These are phyloP conservation scores for Alcis repandata DNA, from an alignment of 2,888 invertebrate species.

Conservation along the genomic window DNA sequence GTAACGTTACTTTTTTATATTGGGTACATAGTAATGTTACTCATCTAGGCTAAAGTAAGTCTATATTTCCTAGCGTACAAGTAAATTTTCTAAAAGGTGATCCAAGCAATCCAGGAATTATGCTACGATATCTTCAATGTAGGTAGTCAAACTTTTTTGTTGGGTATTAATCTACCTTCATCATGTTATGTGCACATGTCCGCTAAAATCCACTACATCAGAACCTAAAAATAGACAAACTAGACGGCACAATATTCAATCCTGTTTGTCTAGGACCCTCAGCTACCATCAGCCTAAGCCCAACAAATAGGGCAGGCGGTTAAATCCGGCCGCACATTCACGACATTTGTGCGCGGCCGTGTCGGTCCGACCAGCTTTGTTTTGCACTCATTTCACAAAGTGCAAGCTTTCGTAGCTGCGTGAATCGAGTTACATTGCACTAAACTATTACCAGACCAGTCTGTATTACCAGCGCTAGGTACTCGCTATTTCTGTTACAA, in stretches of 20 bases:
- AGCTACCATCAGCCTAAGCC: constrained; percentile 52
- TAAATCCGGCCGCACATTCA: constrained; percentile 56
- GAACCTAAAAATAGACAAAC: constrained; percentile 22
- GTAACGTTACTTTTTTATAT: background rate
- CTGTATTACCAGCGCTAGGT: constrained; percentile 26
- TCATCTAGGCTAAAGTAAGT: too few relatives aligned
- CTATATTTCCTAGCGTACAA: too few relatives aligned
- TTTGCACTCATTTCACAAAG: constrained; percentile 78
- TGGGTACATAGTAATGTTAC: too few relatives aligned
- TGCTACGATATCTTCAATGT: too few relatives aligned
- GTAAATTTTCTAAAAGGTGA: too few relatives aligned
- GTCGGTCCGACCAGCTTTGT: constrained; percentile 61
- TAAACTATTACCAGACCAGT: constrained; percentile 65
- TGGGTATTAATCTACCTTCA: background rate
- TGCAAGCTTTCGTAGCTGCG: constrained; percentile 75
- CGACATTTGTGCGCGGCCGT: constrained; percentile 65
- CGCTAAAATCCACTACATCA: constrained; percentile 1
- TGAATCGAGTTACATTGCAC: constrained; percentile 68
- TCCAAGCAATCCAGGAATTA: too few relatives aligned
- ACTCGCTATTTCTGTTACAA: constrained; percentile 49
- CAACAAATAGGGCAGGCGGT: constrained; percentile 50
- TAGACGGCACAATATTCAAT: constrained; percentile 26
- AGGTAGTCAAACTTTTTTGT: background rate
- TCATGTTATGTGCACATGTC: background rate
- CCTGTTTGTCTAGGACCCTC: constrained; percentile 65